phyloP scores from a whole-genome alignment of 2,888 invertebrate species.

The Luperina nickerlii region DNA sequence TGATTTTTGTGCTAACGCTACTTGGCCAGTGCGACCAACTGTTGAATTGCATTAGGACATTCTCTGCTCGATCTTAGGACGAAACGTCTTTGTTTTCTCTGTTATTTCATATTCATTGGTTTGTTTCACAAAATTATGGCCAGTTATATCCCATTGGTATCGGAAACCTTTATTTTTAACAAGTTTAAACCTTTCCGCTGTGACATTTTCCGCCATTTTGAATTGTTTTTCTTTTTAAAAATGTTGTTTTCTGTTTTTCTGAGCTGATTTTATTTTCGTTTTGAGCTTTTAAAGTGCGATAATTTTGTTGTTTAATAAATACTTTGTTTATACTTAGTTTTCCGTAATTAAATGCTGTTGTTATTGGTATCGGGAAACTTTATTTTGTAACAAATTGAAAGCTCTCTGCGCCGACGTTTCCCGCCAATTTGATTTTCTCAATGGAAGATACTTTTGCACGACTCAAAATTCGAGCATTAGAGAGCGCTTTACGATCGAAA shows the following conservation, averaged over 20 bases:
- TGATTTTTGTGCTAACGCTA: slow-evolving; percentile 73
- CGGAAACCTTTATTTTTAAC: slow-evolving; percentile 66
- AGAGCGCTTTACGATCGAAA: too few species aligned
- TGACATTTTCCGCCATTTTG: slow-evolving; percentile 34
- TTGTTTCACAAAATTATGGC: slow-evolving; percentile 60
- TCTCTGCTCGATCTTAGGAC: slow-evolving; percentile 71
- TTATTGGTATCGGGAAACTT: slow-evolving; percentile 11
- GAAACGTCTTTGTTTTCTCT: slow-evolving; percentile 72
- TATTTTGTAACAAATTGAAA: slow-evolving; percentile 43
- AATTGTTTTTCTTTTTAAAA: slow-evolving; percentile 20
- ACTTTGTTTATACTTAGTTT: too few species aligned
- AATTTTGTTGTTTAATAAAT: background rate
- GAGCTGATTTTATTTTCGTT: background rate
- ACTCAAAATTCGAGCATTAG: too few species aligned
- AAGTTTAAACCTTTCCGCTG: slow-evolving; percentile 58
- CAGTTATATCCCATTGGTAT: slow-evolving; percentile 50
- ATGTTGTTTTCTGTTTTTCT: slow-evolving; percentile 11
- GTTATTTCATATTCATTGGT: slow-evolving; percentile 77
- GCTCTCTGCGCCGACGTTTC: slow-evolving; percentile 28
- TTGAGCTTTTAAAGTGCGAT: background rate
- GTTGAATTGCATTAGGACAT: slow-evolving; percentile 85
- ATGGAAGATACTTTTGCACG: background rate
- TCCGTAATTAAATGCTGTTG: too few species aligned
- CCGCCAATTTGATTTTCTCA: slow-evolving; percentile 21
- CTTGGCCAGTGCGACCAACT: slow-evolving; percentile 74